Percentiles rank a stretch among this genome's conserved stretches.
These are phyloP conservation scores for Mergus octosetaceus DNA, from an alignment of 2,797 vertebrate species.

Conservation along the genomic window DNA sequence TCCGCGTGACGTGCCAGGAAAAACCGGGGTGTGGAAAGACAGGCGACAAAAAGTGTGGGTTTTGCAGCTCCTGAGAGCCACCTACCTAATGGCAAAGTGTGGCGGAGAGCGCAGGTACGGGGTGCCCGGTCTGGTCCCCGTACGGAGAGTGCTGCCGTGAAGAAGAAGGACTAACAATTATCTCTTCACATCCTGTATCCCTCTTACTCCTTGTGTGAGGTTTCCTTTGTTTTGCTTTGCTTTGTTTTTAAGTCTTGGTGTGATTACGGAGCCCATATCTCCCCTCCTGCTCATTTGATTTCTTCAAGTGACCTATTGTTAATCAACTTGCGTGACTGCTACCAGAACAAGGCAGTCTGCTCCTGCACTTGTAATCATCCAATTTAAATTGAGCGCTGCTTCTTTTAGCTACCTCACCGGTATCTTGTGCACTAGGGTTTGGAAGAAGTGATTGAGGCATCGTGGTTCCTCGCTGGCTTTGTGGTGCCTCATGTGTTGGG, in stretches of 20 bases:
- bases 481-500: not conserved
- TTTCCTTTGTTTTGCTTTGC: not conserved
- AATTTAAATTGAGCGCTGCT: not conserved
- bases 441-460: not conserved
- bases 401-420: not conserved
- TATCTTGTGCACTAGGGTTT: not conserved
- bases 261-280: not conserved
- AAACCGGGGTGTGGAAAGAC: conserved; percentile 57
- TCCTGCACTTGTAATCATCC: not conserved
- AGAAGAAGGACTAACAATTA: not conserved
- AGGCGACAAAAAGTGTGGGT: not conserved
- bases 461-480: fast-evolving
- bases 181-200: not conserved
- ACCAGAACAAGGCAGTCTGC: not conserved
- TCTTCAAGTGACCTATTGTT: not conserved
- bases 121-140: fast-evolving
- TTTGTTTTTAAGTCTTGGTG: not conserved
- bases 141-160: not conserved
- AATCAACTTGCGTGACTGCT: not conserved
- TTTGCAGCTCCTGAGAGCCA: not conserved
- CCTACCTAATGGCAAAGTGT: not conserved
- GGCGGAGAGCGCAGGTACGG: not conserved
- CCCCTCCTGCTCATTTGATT: not conserved
- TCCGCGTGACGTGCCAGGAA: conserved; percentile 55
- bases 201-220: not conserved